These are phyloP conservation scores for Labrus mixtus DNA, from an alignment of 2,113 vertebrate genomes.

Conservation along the genomic window DNA sequence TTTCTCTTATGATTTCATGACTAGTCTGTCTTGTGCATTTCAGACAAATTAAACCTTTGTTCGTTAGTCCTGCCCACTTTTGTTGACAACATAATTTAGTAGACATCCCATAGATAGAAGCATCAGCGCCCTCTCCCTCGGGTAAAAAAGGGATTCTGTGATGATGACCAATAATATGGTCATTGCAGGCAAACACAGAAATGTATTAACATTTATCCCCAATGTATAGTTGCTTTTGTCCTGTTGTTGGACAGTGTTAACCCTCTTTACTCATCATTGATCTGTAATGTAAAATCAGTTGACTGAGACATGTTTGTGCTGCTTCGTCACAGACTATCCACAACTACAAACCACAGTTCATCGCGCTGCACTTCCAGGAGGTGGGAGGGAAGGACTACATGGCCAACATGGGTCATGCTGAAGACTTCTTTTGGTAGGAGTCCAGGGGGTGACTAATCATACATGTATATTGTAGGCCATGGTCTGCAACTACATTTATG, in stretches of 20 bases:
- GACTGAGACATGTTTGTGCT: conserved; percentile 8
- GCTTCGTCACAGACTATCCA: conserved; percentile 75
- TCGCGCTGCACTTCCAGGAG: conserved; percentile 88
- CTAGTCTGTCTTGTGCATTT: not conserved
- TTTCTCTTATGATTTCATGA: too few relatives aligned
- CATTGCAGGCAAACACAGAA: not conserved
- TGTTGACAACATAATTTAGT: not conserved
- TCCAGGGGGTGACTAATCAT: not conserved
- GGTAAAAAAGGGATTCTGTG: not conserved
- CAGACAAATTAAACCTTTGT: not conserved
- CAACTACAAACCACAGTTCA: conserved; percentile 79
- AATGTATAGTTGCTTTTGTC: conserved; percentile 1
- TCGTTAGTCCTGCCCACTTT: not conserved
- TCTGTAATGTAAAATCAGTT: conserved; percentile 18
- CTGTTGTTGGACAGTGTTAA: conserved; percentile 6
- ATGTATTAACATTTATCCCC: not conserved
- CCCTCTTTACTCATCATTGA: not conserved
- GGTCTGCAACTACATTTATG: too few relatives aligned
- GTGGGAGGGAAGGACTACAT: conserved; percentile 87
- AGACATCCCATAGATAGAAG: not conserved
- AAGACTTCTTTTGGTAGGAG: conserved; percentile 82
- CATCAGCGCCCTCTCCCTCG: not conserved
- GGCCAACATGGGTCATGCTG: conserved; percentile 81
- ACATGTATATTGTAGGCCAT: too few relatives aligned
- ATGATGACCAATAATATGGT: not conserved